phyloP scores from a whole-genome alignment of 1,140 invertebrate genomes.

The Leucophenga varia region DNA sequence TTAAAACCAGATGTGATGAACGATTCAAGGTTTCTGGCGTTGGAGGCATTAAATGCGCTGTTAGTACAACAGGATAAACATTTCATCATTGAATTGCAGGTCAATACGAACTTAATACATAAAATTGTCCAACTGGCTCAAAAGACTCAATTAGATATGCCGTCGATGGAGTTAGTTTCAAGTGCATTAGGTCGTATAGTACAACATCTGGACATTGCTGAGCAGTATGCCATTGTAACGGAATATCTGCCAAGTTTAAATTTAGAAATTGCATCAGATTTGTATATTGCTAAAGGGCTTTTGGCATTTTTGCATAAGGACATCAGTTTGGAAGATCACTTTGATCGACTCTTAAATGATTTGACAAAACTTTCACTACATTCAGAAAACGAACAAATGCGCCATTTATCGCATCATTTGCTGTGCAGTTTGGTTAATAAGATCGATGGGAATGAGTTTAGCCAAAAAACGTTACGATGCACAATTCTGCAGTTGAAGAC shows the following conservation, averaged over 20 bases:
- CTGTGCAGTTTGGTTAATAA: slow-evolving; percentile 52
- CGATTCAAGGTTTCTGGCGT: slow-evolving; percentile 26
- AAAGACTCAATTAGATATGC: slow-evolving; percentile 12
- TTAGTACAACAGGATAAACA: slow-evolving; percentile 29
- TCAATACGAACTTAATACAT: slow-evolving; percentile 36
- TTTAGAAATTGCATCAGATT: slow-evolving; percentile 30
- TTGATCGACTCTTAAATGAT: slow-evolving; percentile 43
- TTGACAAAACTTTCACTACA: slow-evolving; percentile 38
- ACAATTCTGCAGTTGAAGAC: slow-evolving; percentile 25
- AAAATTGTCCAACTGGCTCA: slow-evolving; percentile 38
- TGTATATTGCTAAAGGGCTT: slow-evolving; percentile 46
- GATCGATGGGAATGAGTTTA: slow-evolving; percentile 28
- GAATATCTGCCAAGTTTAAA: slow-evolving; percentile 41
- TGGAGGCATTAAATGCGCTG: slow-evolving; percentile 37
- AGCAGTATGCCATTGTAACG: slow-evolving; percentile 44
- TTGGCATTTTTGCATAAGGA: slow-evolving; percentile 42
- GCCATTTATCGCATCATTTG: slow-evolving; percentile 38
- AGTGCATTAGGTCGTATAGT: slow-evolving; percentile 34
- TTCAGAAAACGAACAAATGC: slow-evolving; percentile 33
- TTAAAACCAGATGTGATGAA: slow-evolving; percentile 19
- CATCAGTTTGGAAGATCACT: slow-evolving; percentile 45
- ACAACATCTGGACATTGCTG: slow-evolving; percentile 33
- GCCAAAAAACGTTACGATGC: slow-evolving; percentile 27
- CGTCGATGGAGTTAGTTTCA: slow-evolving; percentile 32
- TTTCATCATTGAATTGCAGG: slow-evolving; percentile 41